Base-by-base conservation (phyloP, 2,888 invertebrate species). In the Nipponacmea schrenckii region DNA sequence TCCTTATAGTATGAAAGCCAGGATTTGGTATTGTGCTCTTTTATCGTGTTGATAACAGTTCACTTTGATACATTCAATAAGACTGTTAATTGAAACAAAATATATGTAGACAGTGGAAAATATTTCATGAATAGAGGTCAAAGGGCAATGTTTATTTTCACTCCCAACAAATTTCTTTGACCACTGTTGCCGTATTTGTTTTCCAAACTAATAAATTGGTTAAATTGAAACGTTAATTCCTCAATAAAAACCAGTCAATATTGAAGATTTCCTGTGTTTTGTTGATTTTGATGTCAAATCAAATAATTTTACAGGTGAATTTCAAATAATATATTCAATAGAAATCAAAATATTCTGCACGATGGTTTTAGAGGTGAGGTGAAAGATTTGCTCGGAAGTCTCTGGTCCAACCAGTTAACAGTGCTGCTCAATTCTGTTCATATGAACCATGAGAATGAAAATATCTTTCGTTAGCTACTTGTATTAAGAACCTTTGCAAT, bases 111-210 rank as follows among this genome's bases (percentile, higher is more conserved):
- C 20, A 20, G 56, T 56, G 20, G 20, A 56, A 24, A 56, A 56
- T 24, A 24, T 20, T 20, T 24, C 56, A 56, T 56, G 56, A 56
- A 56, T 56, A 56, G 24, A 24, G 56, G 56, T 56, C 56, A 56
- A 56, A 56, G 56, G 56, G 56, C 56, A 56, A 56, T 56, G 56
- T 56, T 56, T 56, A 56, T 56, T 56, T 56, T 56, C 56, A 56
- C 56, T 20, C 2, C 56, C 56, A 56, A 56, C 24, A 24, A 56
- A 14, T 56, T 2, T 56, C 56, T 24, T 56, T 24, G 20, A 24
- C 24, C 56, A 24, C 56, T 24, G 56, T 24, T 10, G 14, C 20
- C 14, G 20, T 56, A 56, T 56, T 56, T 56, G 56, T 56, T 56
- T 56, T 56, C 15, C 20, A 56, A 56, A 20, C 56, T 56, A 56